Conservation (phyloP, 2,113 vertebrate species). For the Podarcis cretensis region DNA sequence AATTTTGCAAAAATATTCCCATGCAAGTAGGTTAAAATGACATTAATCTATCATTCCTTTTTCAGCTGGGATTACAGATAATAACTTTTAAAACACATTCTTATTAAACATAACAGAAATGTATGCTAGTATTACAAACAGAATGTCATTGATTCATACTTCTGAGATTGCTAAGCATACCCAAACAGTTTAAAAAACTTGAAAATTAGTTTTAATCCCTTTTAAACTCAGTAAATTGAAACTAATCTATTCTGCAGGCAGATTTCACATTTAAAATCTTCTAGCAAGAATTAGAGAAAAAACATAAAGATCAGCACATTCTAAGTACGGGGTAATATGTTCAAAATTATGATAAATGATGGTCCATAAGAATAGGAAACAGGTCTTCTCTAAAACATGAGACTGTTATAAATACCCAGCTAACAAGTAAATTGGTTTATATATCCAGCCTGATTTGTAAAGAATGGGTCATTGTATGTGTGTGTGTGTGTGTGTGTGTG, state of each 20-base stretch:
- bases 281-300: constrained; percentile 41
- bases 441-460: constrained; percentile 18
- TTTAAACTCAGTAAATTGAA: constrained; percentile 52
- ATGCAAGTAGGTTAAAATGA: constrained; percentile 19
- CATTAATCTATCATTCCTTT: constrained; percentile 10
- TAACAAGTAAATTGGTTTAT: not conserved
- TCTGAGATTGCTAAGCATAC: constrained; percentile 33
- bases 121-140: constrained; percentile 35
- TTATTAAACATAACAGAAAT: constrained; percentile 37
- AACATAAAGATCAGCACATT: not conserved
- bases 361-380: constrained; percentile 27
- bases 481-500: too few species aligned
- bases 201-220: constrained; percentile 56
- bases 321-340: constrained; percentile 33
- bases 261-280: constrained; percentile 23
- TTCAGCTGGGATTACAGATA: not conserved
- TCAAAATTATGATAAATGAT: constrained; percentile 39
- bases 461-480: constrained; percentile 28
- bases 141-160: not conserved
- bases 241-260: constrained; percentile 36
- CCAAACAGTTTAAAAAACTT: constrained; percentile 38
- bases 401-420: not conserved
- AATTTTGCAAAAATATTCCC: not conserved
- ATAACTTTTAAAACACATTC: not conserved
- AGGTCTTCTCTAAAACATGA: constrained; percentile 28